Base-by-base conservation (phyloP, 2,888 invertebrate genomes). In the Xestobium rufovillosum region DNA sequence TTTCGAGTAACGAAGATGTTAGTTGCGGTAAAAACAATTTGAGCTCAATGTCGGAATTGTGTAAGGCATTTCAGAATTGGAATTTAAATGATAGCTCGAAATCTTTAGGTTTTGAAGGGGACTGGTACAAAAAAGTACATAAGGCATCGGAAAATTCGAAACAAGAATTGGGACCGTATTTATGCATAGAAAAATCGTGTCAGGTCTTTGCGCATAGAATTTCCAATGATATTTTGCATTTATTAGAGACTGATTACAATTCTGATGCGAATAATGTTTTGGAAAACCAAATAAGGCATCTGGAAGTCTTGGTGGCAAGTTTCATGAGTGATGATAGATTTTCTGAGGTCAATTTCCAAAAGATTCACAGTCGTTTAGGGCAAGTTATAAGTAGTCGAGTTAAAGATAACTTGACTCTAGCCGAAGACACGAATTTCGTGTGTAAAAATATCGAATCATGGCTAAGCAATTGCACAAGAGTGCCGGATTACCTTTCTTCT, bases 151-250 rank as follows among this genome's bases (percentile, higher is more conserved):
- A 19, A 6, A n/a, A 45, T 16, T 35, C 45, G 19, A 50, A 52
- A 36, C 47, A 50, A 4, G 48, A 55, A 30, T 49, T 62, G 26
- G 61, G 58, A 44, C 66, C 75, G 3, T 69, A 72, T 43, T 61
- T 71, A 9, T 74, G 71, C 50, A 68, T 76, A n/a, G 76, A 76
- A 51, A 76, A 73, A 51, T 72, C 74, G 1, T 63, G 74, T 45
- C 70, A 73, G 52, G 80, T 83, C 0, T 82, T 81, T 56, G 81
- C 82, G 0, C 80, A 78, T 51, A 68, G 83, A 30, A 76, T 83
- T 55, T 73, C 77, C 0, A 76, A 78, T 39, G 75, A 77, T 0
- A 62, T 83, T 28, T 63, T 71, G 3, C 71, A 75, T 49, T 50
- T 52, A 25, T 38, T 46, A 34, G 52, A 50, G 29, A 74, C 75